Conservation (phyloP, 2,113 vertebrate genomes). For the Excalfactoria chinensis region DNA sequence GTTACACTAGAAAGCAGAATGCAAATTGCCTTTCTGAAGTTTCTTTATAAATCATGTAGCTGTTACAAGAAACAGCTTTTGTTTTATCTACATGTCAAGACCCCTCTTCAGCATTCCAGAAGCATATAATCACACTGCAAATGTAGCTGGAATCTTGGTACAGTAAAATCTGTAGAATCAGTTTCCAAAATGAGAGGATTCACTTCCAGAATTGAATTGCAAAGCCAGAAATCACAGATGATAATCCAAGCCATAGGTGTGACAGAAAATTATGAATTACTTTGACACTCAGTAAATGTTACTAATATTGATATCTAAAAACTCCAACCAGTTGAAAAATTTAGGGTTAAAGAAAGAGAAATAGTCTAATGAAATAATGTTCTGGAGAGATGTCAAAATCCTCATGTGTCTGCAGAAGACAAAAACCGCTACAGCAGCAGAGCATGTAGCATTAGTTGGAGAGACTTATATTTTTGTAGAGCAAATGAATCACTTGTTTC, state of each 20-base stretch:
- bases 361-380: background rate
- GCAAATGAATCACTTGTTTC: background rate
- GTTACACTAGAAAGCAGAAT: rapidly evolving
- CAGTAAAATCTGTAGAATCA: background rate
- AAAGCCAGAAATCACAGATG: background rate
- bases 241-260: background rate
- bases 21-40: background rate
- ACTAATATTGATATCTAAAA: background rate
- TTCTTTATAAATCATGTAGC: background rate
- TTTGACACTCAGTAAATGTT: background rate
- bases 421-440: background rate
- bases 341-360: background rate
- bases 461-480: constrained; percentile 6
- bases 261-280: background rate
- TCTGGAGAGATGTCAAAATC: background rate
- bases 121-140: background rate
- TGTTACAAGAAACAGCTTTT: background rate
- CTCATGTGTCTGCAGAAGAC: background rate
- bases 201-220: background rate
- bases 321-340: background rate
- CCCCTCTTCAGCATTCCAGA: background rate
- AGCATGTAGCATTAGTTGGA: constrained; percentile 24
- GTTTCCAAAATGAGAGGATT: background rate
- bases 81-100: background rate
- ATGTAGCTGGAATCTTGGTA: background rate